Base-by-base conservation (phyloP, 1,140 invertebrate genomes). In the Hylaeus volcanicus region DNA sequence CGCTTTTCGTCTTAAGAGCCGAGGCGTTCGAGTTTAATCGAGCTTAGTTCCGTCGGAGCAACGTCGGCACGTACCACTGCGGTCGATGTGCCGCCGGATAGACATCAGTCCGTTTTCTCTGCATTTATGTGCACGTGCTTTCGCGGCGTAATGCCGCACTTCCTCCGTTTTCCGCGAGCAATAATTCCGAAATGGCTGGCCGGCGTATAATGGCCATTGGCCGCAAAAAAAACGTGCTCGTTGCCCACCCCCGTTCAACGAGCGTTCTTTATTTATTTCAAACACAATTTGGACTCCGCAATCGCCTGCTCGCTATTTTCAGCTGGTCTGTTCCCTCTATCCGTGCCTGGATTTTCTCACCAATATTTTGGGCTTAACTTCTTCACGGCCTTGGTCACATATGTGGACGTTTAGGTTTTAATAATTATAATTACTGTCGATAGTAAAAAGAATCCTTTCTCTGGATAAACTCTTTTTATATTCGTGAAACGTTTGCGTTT, bases 1-100 rank as follows among this genome's bases (percentile, higher is more conserved):
- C 74, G 48, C 65, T 66, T 81, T 84, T 80, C 71, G 82, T 87
- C 79, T 88, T 88, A 86, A 82, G 76, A 84, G 81, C 26, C 37
- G 45, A 12, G 37, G 6, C n/a, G 68, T 56, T 39, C 12, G 74
- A 77, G 79, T 81, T 77, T 77, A 77, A 81, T 81, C 79, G 79
- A 69, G 74, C 60, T 76, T 53, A 53, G 78, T 63, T 58, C 66
- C 74, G 73, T 68, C 63, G n/a, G 48, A 26, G n/a, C 26, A 41
- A 61, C 48, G 65, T 76, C 26, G 74, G 66, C 74, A 81, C 74
- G 58, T 76, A 61, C 41, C n/a, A 45, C 26, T 71, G 74, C 37
- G 66, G 73, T 75, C 77, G 77, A 69, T 73, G 77, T 58, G n/a
- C 56, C 71, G 43, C 15, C 26, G 45, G 71, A 48, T 61, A 60